Percentiles rank a stretch among this genome's conserved stretches.
Conservation (phyloP, 2,888 invertebrate species). For the Rapana venosa region DNA sequence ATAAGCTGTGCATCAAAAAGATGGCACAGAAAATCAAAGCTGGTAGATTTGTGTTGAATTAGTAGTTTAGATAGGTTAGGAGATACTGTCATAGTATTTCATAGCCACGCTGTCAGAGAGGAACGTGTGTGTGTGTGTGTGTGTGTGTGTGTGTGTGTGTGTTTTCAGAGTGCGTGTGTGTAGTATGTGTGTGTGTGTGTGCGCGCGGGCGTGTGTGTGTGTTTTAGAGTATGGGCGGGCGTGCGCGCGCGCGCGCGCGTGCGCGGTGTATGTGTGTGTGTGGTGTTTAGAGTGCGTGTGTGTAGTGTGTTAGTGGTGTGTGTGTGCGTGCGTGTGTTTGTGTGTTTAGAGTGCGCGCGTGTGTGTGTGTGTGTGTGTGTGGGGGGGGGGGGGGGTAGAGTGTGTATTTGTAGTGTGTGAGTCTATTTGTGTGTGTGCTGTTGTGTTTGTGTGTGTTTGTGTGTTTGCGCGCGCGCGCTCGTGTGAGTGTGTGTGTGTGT, state of each 20-base stretch:
- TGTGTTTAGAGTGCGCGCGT: background rate
- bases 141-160: no score
- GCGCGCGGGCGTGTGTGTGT: background rate
- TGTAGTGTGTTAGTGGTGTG: background rate
- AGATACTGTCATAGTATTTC: no score
- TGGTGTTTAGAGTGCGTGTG: background rate
- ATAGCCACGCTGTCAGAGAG: no score
- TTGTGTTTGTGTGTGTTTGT: background rate
- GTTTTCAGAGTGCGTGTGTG: background rate
- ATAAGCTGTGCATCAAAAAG: no score
- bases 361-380: conserved; percentile 15
- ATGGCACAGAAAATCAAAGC: no score
- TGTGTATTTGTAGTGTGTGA: background rate
- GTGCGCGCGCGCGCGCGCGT: background rate
- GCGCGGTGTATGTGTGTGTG: conserved; percentile 14
- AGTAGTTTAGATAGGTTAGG: no score
- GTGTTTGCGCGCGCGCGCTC: background rate
- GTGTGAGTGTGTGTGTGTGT: conserved; percentile 14
- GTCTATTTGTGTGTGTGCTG: background rate
- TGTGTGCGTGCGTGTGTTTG: background rate
- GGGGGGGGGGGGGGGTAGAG: no score
- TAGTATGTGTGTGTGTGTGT: background rate
- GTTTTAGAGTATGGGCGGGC: no score
- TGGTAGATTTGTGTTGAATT: no score
- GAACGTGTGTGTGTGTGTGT: no score